phyloP scores from a whole-genome alignment of 1,140 invertebrate genomes.

The Lepidotrigona ventralis region DNA sequence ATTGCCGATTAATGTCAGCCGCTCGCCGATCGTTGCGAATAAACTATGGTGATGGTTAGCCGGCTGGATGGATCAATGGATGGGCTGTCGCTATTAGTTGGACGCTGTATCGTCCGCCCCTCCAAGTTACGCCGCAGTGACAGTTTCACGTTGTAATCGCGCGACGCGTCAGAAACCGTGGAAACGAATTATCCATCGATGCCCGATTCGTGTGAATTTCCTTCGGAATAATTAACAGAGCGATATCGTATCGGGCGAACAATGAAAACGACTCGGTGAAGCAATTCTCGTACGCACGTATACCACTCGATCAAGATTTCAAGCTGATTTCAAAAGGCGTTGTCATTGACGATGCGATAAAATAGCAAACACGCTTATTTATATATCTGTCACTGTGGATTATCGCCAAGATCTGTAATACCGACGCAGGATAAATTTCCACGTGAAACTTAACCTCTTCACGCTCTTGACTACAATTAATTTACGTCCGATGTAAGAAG shows the following conservation, averaged over 20 bases:
- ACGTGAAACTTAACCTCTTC: no score
- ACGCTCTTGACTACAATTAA: no score
- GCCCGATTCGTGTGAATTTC: not conserved
- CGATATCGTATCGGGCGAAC: not conserved
- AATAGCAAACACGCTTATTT: no score
- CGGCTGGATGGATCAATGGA: not conserved
- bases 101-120: not conserved
- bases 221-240: slow-evolving; percentile 24
- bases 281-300: no score
- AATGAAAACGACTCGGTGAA: not conserved
- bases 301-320: no score
- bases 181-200: slow-evolving; percentile 15
- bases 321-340: no score
- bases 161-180: not conserved
- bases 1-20: slow-evolving; percentile 22
- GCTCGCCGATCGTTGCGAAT: not conserved
- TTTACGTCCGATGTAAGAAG: no score
- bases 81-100: not conserved
- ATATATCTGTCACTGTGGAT: no score
- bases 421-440: no score
- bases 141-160: slow-evolving; percentile 12
- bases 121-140: not conserved
- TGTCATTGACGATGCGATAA: no score
- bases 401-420: no score
- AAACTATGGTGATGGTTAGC: slow-evolving; percentile 2